Conservation (phyloP, 2,797 vertebrate species). For the Rhinella marina region DNA sequence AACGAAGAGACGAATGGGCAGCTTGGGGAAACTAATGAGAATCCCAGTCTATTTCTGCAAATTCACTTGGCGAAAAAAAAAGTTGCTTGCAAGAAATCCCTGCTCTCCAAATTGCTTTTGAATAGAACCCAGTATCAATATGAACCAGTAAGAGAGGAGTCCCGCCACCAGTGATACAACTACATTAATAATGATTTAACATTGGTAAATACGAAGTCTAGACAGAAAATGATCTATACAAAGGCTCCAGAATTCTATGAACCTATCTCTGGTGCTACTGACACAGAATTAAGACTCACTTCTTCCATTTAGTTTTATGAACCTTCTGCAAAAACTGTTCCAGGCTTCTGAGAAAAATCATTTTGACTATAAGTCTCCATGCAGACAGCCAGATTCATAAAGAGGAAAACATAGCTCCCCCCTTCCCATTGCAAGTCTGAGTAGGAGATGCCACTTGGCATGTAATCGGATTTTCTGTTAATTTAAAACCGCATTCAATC, state of each 20-base stretch:
- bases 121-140: conserved; percentile 60
- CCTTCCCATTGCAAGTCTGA: conserved; percentile 20
- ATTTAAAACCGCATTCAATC: conserved; percentile 43
- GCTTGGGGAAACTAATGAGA: conserved; percentile 56
- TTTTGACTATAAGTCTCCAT: conserved; percentile 45
- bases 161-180: conserved; percentile 50
- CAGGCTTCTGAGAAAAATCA: conserved; percentile 41
- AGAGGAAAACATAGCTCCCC: conserved; percentile 1
- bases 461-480: conserved; percentile 26
- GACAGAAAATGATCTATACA: conserved; percentile 63
- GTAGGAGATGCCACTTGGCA: conserved; percentile 47
- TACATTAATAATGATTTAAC: conserved; percentile 63
- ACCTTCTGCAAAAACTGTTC: conserved; percentile 43
- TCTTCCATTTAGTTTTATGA: conserved; percentile 56
- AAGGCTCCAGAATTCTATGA: conserved; percentile 55
- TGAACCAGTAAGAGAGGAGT: conserved; percentile 25
- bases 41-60: conserved; percentile 56
- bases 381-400: conserved; percentile 25
- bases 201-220: conserved; percentile 62
- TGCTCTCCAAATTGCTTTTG: conserved; percentile 43
- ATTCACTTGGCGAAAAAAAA: conserved; percentile 57
- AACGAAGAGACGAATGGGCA: conserved; percentile 46
- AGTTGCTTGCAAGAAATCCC: conserved; percentile 52
- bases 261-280: conserved; percentile 56
- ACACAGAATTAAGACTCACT: conserved; percentile 44